phyloP scores from a whole-genome alignment of 2,113 vertebrate species.

The Cyprinodon brontotheroides region DNA sequence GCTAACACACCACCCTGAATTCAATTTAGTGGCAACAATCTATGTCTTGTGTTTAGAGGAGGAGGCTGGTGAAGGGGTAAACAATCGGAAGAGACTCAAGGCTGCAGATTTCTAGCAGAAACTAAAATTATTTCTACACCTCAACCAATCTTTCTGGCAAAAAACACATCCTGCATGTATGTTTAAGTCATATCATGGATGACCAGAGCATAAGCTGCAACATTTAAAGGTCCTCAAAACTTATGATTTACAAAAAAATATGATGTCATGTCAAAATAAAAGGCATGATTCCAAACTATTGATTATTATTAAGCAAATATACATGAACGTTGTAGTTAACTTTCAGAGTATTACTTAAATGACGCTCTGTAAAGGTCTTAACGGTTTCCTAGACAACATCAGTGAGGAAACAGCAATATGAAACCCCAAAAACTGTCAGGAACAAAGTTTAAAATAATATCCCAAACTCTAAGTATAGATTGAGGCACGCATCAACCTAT shows the following conservation, averaged over 20 bases:
- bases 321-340: not conserved
- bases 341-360: not conserved
- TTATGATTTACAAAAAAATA: too few species aligned
- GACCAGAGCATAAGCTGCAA: too few species aligned
- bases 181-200: too few species aligned
- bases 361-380: not conserved
- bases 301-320: not conserved
- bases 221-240: too few species aligned
- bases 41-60: constrained; percentile 55
- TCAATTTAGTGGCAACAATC: constrained; percentile 71
- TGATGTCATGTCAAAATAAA: not conserved
- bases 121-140: too few species aligned
- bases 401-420: not conserved
- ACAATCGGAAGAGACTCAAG: constrained; percentile 21
- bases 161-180: too few species aligned
- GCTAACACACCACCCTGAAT: constrained; percentile 55
- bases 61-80: constrained; percentile 4
- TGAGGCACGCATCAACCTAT: not conserved
- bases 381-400: not conserved
- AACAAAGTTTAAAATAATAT: not conserved
- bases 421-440: not conserved
- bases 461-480: not conserved
- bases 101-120: constrained; percentile 1
- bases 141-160: too few species aligned
- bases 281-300: not conserved